A percentile compares a stretch with the other conserved stretches of the same genome.
Evolutionary conservation across 2,113 vertebrate species (phyloP).

Genomic region (Odontesthes bonariensis): DNA sequence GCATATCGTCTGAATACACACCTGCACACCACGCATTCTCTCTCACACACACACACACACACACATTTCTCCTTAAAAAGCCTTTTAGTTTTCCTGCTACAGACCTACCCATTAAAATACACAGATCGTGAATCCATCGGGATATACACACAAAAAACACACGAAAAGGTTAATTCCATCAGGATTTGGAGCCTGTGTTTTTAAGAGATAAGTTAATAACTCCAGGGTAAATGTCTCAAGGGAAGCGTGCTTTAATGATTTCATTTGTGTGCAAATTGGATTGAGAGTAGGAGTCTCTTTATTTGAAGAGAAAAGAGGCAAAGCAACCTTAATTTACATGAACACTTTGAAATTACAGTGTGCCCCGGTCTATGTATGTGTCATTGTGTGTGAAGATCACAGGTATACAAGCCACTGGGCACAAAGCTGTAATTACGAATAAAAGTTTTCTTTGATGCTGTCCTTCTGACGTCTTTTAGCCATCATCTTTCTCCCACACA

Average conservation of each 20-base stretch:
- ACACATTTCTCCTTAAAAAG: constrained; percentile 3
- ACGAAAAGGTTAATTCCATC: constrained; percentile 72
- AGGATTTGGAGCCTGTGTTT: constrained; percentile 73
- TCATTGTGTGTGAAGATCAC: constrained; percentile 48
- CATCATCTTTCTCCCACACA: constrained; percentile 15
- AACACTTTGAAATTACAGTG: constrained; percentile 58
- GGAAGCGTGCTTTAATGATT: constrained; percentile 81
- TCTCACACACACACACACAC: constrained; percentile 13
- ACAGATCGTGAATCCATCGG: constrained; percentile 24
- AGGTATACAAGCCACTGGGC: constrained; percentile 34
- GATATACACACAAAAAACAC: constrained; percentile 38
- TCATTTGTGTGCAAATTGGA: constrained; percentile 88
- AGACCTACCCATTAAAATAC: constrained; percentile 27
- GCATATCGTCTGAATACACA: constrained; percentile 20
- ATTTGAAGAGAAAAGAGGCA: constrained; percentile 59
- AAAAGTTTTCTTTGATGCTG: constrained; percentile 40
- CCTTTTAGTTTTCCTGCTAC: constrained; percentile 1
- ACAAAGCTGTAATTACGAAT: constrained; percentile 44
- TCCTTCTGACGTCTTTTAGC: constrained; percentile 31
- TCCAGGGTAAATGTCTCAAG: constrained; percentile 71
- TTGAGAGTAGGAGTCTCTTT: constrained; percentile 72
- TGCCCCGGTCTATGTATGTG: constrained; percentile 25
- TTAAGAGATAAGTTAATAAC: constrained; percentile 82
- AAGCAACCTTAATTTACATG: constrained; percentile 52
- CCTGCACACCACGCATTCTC: constrained; percentile 15